A percentile compares a stretch with the other conserved stretches of the same genome.
Conservation (phyloP, 2,888 invertebrate species). For the Drosophila birchii region DNA sequence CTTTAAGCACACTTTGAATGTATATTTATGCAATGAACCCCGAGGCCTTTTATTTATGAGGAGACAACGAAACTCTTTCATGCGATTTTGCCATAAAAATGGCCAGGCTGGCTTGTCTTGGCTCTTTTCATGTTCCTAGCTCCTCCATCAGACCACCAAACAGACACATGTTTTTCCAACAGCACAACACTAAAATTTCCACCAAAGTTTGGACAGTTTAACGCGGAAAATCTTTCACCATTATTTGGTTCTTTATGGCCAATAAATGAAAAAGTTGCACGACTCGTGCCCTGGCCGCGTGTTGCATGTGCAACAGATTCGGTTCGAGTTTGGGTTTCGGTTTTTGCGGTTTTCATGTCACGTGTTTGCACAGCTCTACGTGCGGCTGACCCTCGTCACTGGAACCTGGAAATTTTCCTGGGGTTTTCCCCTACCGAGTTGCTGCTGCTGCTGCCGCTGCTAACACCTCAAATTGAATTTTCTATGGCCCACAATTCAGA, state of each 20-base stretch:
- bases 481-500: slow-evolving; percentile 40
- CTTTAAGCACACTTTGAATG: slow-evolving; percentile 8
- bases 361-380: slow-evolving; percentile 41
- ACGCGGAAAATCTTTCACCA: slow-evolving; percentile 40
- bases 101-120: not conserved
- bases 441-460: slow-evolving; percentile 15
- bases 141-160: slow-evolving; percentile 10
- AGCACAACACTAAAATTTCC: slow-evolving; percentile 31
- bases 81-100: slow-evolving; percentile 27
- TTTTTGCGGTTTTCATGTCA: slow-evolving; percentile 39
- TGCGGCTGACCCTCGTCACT: slow-evolving; percentile 42
- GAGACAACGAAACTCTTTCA: slow-evolving; percentile 30
- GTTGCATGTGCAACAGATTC: slow-evolving; percentile 73
- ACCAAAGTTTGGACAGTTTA: slow-evolving; percentile 59
- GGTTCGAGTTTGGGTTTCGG: slow-evolving; percentile 13
- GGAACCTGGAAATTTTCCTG: slow-evolving; percentile 34
- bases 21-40: slow-evolving; percentile 17
- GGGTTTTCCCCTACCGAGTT: slow-evolving; percentile 11
- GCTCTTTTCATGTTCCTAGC: slow-evolving; percentile 21
- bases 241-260: slow-evolving; percentile 59
- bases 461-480: slow-evolving; percentile 59
- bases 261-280: slow-evolving; percentile 62
- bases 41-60: slow-evolving; percentile 21
- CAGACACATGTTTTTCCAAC: slow-evolving; percentile 30
- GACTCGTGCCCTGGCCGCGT: slow-evolving; percentile 21